Percentiles rank a stretch among this genome's conserved stretches.
Evolutionary conservation across 2,797 vertebrate species (phyloP).

Genomic region (Chiropotes sagulatus): DNA sequence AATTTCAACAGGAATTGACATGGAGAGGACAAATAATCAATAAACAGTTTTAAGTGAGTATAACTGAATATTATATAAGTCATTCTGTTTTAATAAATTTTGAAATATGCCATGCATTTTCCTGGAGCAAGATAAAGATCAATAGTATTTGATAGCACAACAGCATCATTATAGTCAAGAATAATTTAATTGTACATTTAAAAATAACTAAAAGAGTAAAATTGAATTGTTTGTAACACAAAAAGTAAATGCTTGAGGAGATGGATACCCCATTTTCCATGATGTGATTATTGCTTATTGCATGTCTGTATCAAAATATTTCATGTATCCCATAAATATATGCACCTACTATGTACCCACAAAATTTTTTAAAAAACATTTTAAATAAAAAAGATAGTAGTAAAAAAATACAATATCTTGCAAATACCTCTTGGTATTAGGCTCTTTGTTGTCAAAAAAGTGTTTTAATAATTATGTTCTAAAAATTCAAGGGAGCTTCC

Average conservation of each 20-base stretch:
- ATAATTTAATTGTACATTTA: background rate
- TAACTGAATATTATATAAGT: slow-evolving; percentile 39
- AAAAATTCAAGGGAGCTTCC: background rate
- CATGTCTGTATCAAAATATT: background rate
- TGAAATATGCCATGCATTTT: slow-evolving; percentile 33
- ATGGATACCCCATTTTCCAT: background rate
- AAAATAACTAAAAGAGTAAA: background rate
- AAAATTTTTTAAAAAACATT: too few species aligned
- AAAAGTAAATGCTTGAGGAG: background rate
- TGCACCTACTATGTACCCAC: too few species aligned
- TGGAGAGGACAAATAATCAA: background rate
- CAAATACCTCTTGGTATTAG: background rate
- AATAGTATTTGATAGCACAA: background rate
- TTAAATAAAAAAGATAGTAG: too few species aligned
- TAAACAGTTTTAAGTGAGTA: slow-evolving; percentile 12
- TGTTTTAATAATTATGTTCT: slow-evolving; percentile 32
- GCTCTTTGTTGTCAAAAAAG: slow-evolving; percentile 1
- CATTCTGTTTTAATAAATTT: slow-evolving; percentile 35
- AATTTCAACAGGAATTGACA: background rate
- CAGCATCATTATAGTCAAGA: background rate
- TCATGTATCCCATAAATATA: too few species aligned
- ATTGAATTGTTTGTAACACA: background rate
- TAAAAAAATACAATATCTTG: background rate
- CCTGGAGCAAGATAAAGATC: slow-evolving; percentile 4
- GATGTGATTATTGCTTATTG: background rate